These are phyloP conservation scores for Daphoenositta chrysoptera DNA, from an alignment of 2,113 vertebrate species.

Conservation along the genomic window DNA sequence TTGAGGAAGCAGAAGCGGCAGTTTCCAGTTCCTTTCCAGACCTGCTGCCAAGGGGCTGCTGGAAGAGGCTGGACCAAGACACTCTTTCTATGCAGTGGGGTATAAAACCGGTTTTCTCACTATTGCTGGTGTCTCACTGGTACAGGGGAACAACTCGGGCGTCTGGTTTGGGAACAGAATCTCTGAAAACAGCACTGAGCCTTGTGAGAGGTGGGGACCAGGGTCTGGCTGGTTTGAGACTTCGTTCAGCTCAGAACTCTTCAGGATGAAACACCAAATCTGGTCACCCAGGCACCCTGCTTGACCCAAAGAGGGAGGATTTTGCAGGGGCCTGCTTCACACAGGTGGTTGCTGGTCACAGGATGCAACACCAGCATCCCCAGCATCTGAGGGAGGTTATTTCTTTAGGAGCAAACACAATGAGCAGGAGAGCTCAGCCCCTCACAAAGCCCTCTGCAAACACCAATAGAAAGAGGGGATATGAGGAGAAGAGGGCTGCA, in stretches of 20 bases:
- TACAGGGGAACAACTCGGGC: rapidly evolving
- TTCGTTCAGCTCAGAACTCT: not conserved
- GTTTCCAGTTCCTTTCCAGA: not conserved
- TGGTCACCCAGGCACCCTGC: not conserved
- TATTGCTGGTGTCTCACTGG: not conserved
- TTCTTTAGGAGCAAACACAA: not conserved
- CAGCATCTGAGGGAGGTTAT: not conserved
- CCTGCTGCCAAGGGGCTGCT: not conserved
- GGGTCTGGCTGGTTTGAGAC: not conserved
- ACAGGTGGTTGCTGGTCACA: rapidly evolving
- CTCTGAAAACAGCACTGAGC: not conserved
- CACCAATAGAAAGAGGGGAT: not conserved
- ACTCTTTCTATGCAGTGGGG: not conserved
- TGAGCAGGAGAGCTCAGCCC: not conserved
- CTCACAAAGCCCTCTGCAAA: not conserved
- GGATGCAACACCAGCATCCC: not conserved
- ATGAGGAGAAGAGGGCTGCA: not conserved
- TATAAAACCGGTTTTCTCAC: not conserved
- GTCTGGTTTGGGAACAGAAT: too few species aligned
- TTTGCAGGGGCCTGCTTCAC: not conserved
- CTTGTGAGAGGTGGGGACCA: rapidly evolving
- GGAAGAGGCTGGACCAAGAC: not conserved
- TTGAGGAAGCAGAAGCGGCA: not conserved
- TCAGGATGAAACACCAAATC: not conserved
- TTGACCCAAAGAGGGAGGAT: not conserved